phyloP scores from a whole-genome alignment of 2,797 vertebrate genomes.

The Lacerta viridis region DNA sequence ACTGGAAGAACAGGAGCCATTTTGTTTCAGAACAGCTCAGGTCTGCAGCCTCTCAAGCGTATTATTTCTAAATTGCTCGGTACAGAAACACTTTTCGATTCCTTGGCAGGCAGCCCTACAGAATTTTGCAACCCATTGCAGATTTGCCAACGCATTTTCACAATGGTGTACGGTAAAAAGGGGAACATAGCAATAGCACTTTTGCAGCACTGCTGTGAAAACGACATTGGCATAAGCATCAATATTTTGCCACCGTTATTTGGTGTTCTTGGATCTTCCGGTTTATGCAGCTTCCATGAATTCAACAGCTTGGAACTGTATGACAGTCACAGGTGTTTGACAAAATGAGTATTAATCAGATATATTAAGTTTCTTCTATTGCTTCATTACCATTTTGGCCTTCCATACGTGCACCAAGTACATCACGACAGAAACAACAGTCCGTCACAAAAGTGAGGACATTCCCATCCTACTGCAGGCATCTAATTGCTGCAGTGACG shows the following conservation, averaged over 20 bases:
- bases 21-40: neutral
- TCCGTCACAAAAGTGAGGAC: neutral
- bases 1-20: slow-evolving; percentile 15
- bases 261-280: neutral
- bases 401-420: neutral
- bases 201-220: neutral
- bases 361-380: neutral
- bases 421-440: neutral
- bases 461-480: slow-evolving; percentile 19
- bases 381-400: neutral
- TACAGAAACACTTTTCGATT: neutral
- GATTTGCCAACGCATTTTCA: neutral
- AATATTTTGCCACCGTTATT: neutral
- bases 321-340: neutral
- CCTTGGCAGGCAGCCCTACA: neutral
- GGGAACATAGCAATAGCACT: neutral
- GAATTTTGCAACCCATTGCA: neutral
- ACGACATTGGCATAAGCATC: neutral
- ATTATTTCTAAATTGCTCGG: neutral
- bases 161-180: neutral
- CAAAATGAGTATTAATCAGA: neutral
- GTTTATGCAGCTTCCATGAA: neutral
- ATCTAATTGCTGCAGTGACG: slow-evolving; percentile 33
- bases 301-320: neutral
- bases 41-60: neutral